phyloP scores from a whole-genome alignment of 53 echinoderm and acorn worm species.

The Hippasteria phrygiana region DNA sequence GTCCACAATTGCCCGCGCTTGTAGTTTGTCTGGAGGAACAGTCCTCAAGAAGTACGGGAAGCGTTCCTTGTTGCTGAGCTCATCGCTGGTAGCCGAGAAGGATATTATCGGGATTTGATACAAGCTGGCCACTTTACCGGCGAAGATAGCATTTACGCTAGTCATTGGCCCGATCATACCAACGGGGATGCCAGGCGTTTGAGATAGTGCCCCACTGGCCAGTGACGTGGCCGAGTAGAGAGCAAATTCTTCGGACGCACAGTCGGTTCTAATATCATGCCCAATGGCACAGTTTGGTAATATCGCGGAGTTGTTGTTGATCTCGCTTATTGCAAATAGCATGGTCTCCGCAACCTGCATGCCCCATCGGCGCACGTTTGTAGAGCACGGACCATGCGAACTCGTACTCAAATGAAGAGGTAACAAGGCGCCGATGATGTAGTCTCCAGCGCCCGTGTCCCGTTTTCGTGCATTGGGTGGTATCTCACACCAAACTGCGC shows the following conservation, averaged over 20 bases:
- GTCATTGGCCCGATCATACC: constrained; percentile 6
- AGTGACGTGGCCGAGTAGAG: not conserved
- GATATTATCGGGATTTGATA: constrained; percentile 13
- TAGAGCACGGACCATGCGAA: not conserved
- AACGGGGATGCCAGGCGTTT: not conserved
- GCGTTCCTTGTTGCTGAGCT: constrained; percentile 20
- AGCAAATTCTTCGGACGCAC: not conserved
- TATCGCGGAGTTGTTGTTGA: not conserved
- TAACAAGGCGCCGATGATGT: constrained; percentile 12
- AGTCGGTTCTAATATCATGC: not conserved
- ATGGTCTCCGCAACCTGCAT: not conserved
- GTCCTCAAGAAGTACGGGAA: constrained; percentile 28
- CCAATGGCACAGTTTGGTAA: not conserved
- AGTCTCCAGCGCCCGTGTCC: not conserved
- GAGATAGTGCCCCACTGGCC: not conserved
- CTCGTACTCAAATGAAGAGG: no score
- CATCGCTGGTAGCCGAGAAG: constrained; percentile 23
- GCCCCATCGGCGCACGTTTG: not conserved
- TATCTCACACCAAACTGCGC: no score
- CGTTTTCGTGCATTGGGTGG: no score
- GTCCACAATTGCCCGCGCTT: constrained; percentile 8
- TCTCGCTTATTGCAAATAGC: constrained; percentile 5
- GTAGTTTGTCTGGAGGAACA: constrained; percentile 1
- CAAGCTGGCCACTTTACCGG: constrained; percentile 11
- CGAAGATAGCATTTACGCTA: not conserved